Base-by-base conservation (phyloP, 2,113 vertebrate genomes). In the Acrocephalus arundinaceus region DNA sequence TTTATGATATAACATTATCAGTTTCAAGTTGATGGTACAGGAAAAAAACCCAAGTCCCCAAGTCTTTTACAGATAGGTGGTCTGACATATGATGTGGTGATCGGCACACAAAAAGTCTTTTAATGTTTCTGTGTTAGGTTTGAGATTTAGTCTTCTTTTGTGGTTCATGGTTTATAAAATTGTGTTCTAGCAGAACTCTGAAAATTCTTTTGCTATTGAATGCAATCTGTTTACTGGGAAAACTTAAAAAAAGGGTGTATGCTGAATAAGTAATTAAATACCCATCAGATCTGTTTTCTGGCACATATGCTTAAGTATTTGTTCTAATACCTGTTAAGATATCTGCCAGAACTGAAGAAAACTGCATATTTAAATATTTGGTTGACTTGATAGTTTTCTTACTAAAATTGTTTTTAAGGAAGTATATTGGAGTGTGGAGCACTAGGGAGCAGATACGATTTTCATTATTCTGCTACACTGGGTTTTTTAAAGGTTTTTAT, bases 111-210 rank as follows among this genome's bases (percentile, higher is more conserved):
- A 23, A 5, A 75, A 41, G 31, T 51, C 22, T 84, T 68, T 41
- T n/a, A 58, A 0, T 2, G 3, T 58, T 84, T 65, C 33, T 35
- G 0, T 71, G 30, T 63, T 46, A 31, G 2, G 1, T 31, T 57
- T 77, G 39, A 75, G 23, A 14, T 23, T 71, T 2, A 2, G 31
- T 62, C 6, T 58, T 72, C 13, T 79, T 66, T 39, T 37, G 13
- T 76, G 30, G 39, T 63, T 89, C 63, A 43, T 86, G 33, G 35
- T 48, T 81, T 72, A 31, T 43, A 65, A 62, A 73, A 62, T 24
- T 62, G 2, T 41, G 15, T 37, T 51, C 21, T 24, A 61, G 28
- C 12, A 74, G 59, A 84, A 70, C 11, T 48, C 61, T 27, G 7
- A 86, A 72, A 88, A 54, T 61, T 52, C 5, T 33, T 31, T 66